These are phyloP conservation scores for Lepilemur ruficaudatus DNA, from an alignment of 2,797 vertebrate species.

Conservation along the genomic window DNA sequence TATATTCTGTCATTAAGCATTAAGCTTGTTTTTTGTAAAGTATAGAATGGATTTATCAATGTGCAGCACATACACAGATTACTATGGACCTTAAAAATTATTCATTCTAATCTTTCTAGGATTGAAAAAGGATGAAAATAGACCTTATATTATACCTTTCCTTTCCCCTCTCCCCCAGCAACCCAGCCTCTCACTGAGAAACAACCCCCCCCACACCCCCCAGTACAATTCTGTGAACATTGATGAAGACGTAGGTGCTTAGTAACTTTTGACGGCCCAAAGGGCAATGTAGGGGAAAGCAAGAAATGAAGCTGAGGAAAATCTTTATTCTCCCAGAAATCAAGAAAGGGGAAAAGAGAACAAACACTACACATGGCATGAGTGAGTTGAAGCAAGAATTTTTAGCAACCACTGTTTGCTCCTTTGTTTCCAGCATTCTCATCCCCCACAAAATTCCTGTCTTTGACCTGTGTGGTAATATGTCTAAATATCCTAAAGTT, in stretches of 20 bases:
- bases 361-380: background rate
- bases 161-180: background rate
- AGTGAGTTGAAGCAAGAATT: background rate
- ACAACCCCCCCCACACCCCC: background rate
- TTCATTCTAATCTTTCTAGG: background rate
- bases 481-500: background rate
- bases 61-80: background rate
- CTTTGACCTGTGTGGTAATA: background rate
- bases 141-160: background rate
- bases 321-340: background rate
- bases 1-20: slow-evolving; percentile 1
- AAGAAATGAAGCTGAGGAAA: slow-evolving; percentile 21
- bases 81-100: background rate
- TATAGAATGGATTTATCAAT: background rate
- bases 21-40: slow-evolving; percentile 19
- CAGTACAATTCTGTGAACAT: background rate
- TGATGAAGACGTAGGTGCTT: background rate
- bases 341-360: background rate
- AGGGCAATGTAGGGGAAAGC: background rate
- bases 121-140: background rate
- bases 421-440: background rate
- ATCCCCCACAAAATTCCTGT: background rate
- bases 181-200: background rate
- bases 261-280: background rate
- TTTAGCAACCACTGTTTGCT: background rate